Percentiles rank a stretch among this genome's conserved stretches.
phyloP scores from a whole-genome alignment of 2,888 invertebrate species.

The Drosophila suboccidentalis region DNA sequence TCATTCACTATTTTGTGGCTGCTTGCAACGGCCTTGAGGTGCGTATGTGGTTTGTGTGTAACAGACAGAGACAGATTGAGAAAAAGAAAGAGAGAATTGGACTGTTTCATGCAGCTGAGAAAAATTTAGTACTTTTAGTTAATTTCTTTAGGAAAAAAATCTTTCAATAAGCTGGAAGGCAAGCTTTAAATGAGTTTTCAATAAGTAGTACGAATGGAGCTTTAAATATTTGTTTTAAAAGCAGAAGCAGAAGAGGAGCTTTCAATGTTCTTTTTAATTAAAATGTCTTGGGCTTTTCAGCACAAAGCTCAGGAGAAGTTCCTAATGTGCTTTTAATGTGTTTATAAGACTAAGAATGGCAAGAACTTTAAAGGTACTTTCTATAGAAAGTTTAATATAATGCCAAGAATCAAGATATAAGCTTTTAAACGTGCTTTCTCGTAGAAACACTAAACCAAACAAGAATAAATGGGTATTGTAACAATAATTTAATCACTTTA shows the following conservation, averaged over 20 bases:
- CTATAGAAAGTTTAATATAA: no score
- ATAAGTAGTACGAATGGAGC: no score
- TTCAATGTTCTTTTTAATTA: no score
- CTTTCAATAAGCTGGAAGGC: not conserved
- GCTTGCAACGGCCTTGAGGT: slow-evolving; percentile 49
- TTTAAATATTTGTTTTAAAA: no score
- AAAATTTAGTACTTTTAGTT: no score
- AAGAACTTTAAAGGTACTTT: no score
- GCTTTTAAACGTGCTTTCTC: no score
- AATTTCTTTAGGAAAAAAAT: not conserved
- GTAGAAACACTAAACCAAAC: no score
- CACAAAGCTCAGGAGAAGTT: not conserved
- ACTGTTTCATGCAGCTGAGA: not conserved
- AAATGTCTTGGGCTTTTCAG: no score
- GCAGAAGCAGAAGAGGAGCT: no score
- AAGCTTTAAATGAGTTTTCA: not conserved
- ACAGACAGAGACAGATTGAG: not conserved
- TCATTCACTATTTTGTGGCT: slow-evolving; percentile 34
- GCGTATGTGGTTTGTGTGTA: slow-evolving; percentile 3
- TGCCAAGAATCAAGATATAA: no score
- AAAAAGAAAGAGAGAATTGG: not conserved
- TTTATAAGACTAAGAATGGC: not conserved
- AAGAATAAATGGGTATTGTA: no score
- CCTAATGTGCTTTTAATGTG: not conserved
- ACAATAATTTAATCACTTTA: not conserved